These are phyloP conservation scores for Glomeris maerens DNA, from an alignment of 1,140 invertebrate species.

Conservation along the genomic window DNA sequence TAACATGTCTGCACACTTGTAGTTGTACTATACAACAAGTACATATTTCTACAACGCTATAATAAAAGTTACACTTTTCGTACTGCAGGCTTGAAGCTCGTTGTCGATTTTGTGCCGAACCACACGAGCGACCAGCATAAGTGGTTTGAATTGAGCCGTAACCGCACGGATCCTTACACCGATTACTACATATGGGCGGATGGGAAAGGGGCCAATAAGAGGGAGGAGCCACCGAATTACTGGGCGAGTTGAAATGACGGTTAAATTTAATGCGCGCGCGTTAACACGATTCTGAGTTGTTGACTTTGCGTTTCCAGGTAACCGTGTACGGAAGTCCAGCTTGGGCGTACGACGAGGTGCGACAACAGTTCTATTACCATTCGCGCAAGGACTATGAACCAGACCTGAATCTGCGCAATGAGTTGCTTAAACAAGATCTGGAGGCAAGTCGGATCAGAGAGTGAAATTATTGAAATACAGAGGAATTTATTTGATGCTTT, in stretches of 20 bases:
- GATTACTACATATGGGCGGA: slow-evolving; percentile 67
- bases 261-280: background rate
- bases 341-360: slow-evolving; percentile 41
- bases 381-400: slow-evolving; percentile 37
- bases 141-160: slow-evolving; percentile 28
- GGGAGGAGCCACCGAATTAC: slow-evolving; percentile 54
- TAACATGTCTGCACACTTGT: too few species aligned
- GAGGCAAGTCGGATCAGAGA: too few species aligned
- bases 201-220: slow-evolving; percentile 24
- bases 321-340: slow-evolving; percentile 38
- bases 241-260: slow-evolving; percentile 42
- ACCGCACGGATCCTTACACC: slow-evolving; percentile 37
- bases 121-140: slow-evolving; percentile 41
- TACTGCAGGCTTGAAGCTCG: slow-evolving; percentile 33
- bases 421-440: slow-evolving; percentile 18
- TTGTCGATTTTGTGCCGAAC: slow-evolving; percentile 76
- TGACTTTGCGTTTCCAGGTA: too few species aligned
- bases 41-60: background rate
- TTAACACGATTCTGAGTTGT: too few species aligned
- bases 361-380: slow-evolving; percentile 45
- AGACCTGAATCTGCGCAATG: slow-evolving; percentile 24
- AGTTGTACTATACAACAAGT: background rate
- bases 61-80: slow-evolving; percentile 6
- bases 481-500: slow-evolving; percentile 10
- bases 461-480: background rate